These are phyloP conservation scores for Phoxinus dragarum DNA, from an alignment of 2,797 vertebrate genomes.

Conservation along the genomic window DNA sequence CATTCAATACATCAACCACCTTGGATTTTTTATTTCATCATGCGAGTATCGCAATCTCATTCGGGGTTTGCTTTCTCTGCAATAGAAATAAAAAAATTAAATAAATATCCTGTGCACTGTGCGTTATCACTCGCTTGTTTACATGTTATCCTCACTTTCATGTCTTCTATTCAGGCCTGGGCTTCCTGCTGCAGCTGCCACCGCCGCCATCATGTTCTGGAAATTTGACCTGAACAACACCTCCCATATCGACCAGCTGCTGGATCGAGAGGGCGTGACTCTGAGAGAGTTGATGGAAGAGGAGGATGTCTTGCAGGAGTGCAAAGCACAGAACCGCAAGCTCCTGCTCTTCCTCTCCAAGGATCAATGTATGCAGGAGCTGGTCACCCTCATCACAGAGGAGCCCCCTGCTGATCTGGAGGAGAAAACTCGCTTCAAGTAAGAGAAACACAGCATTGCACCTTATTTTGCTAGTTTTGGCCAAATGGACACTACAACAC, in stretches of 20 bases:
- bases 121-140: not conserved
- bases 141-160: not conserved
- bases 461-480: not conserved
- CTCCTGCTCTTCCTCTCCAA: constrained; percentile 94
- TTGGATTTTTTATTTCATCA: not conserved
- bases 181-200: constrained; percentile 73
- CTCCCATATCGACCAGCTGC: constrained; percentile 97
- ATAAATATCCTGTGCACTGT: not conserved
- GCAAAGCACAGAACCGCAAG: constrained; percentile 95
- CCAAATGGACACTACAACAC: not conserved
- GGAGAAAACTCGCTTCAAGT: constrained; percentile 98
- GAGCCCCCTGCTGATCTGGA: constrained; percentile 92
- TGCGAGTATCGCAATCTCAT: not conserved
- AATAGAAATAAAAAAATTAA: not conserved
- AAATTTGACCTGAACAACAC: constrained; percentile 97
- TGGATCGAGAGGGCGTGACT: constrained; percentile 94
- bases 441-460: constrained; percentile 65
- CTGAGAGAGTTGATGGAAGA: constrained; percentile 95
- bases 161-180: constrained; percentile 71
- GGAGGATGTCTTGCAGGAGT: constrained; percentile 96
- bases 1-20: not conserved
- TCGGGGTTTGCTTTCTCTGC: not conserved
- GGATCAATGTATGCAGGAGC: constrained; percentile 93
- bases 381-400: constrained; percentile 91
- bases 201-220: constrained; percentile 93